phyloP scores from a whole-genome alignment of 2,888 invertebrate genomes.

The Timema podura region DNA sequence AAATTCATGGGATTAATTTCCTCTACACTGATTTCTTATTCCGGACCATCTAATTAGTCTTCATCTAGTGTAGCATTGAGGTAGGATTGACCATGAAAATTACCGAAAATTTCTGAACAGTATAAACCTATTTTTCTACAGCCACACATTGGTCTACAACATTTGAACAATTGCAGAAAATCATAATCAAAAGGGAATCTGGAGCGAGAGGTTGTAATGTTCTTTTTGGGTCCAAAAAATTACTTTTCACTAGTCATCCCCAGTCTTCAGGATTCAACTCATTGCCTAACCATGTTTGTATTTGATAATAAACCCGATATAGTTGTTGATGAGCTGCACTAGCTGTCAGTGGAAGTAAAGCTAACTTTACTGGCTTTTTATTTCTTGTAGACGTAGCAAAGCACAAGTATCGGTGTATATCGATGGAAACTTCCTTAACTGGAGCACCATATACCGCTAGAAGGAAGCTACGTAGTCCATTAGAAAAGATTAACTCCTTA shows the following conservation, averaged over 20 bases:
- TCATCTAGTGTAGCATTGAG: background rate
- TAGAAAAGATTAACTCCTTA: no score
- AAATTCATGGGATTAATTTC: background rate
- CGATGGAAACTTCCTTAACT: no score
- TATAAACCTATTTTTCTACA: background rate
- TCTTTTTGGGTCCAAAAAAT: background rate
- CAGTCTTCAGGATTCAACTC: background rate
- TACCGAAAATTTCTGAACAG: background rate
- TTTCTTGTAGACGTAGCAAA: no score
- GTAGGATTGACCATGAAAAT: background rate
- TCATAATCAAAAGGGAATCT: background rate
- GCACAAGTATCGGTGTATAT: no score
- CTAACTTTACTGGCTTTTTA: no score
- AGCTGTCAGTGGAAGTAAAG: no score
- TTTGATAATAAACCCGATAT: background rate
- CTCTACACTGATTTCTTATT: background rate
- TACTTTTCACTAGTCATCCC: background rate
- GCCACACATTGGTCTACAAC: background rate
- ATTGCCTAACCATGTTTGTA: background rate
- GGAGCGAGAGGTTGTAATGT: background rate
- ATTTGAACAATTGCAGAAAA: background rate
- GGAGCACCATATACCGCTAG: no score
- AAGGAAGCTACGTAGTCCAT: no score
- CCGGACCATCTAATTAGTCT: background rate
- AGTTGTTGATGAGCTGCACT: no score